Evolutionary conservation across 1,140 invertebrate species (phyloP).

Genomic region (Hyles vespertilio): DNA sequence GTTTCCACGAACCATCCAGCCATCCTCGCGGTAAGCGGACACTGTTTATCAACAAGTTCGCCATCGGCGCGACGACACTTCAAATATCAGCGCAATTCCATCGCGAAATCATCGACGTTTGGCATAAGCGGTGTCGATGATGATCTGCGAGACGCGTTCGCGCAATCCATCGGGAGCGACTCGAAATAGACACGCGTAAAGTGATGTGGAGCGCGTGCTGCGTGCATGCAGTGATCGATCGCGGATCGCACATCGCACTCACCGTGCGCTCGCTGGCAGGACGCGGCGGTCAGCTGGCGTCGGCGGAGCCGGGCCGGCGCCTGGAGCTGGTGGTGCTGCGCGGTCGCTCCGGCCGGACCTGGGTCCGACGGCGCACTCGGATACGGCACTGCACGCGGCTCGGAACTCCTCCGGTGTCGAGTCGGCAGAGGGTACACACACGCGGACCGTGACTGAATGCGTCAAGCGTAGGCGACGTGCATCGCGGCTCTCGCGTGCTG

Average conservation of each 20-base stretch:
- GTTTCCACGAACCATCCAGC: conserved; percentile 20
- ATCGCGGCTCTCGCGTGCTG: conserved; percentile 65
- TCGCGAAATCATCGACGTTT: conserved; percentile 35
- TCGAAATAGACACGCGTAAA: conserved; percentile 61
- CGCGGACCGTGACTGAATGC: conserved; percentile 53
- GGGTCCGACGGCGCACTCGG: conserved; percentile 30
- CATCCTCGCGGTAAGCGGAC: conserved; percentile 37
- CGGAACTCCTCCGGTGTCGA: conserved; percentile 38
- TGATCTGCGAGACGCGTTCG: conserved; percentile 29
- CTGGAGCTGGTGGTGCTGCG: too few relatives aligned
- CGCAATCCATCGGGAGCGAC: conserved; percentile 48
- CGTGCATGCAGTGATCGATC: conserved; percentile 64
- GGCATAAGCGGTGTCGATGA: conserved; percentile 29
- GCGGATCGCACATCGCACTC: conserved; percentile 71
- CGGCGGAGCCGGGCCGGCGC: conserved; percentile 52
- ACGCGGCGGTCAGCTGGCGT: conserved; percentile 62
- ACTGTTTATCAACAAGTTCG: conserved; percentile 64
- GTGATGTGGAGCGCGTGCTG: conserved; percentile 53
- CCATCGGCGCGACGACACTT: conserved; percentile 28
- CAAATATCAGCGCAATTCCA: conserved; percentile 21
- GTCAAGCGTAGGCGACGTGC: conserved; percentile 57
- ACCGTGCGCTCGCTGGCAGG: conserved; percentile 63
- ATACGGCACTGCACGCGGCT: conserved; percentile 48
- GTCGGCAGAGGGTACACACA: conserved; percentile 62
- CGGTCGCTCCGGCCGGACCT: conserved; percentile 16